phyloP scores from a whole-genome alignment of 2,888 invertebrate species.

The Antheraea yamamai region DNA sequence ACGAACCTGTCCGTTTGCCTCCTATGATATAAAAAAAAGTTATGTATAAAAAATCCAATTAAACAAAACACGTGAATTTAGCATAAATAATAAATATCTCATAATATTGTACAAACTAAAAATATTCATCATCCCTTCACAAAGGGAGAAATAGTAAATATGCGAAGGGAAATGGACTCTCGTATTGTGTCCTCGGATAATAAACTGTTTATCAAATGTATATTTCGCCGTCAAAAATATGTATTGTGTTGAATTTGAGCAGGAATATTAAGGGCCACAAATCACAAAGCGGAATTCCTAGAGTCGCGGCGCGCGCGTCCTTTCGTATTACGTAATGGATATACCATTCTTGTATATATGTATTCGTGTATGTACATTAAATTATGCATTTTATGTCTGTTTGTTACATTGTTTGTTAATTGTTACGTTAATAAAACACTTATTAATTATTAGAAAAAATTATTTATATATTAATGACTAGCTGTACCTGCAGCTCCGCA shows the following conservation, averaged over 20 bases:
- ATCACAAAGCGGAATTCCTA: conserved; percentile 84
- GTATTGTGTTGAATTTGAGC: conserved; percentile 24
- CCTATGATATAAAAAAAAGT: too few species aligned
- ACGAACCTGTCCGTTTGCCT: too few species aligned
- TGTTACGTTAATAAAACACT: too few species aligned
- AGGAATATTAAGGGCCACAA: conserved; percentile 68
- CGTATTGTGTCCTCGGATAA: conserved; percentile 10
- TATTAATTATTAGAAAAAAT: too few species aligned
- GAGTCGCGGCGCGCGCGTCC: conserved; percentile 29
- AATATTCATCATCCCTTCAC: conserved; percentile 1
- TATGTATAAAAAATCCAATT: not conserved
- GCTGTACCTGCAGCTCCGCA: too few species aligned
- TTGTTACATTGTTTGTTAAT: not conserved
- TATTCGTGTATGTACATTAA: not conserved
- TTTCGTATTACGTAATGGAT: conserved; percentile 12
- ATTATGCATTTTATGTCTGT: not conserved
- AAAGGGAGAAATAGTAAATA: not conserved
- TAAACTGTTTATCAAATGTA: conserved; percentile 17
- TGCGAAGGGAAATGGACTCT: not conserved
- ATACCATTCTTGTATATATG: not conserved
- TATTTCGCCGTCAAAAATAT: conserved; percentile 19
- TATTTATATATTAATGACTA: too few species aligned
- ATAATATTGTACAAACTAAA: conserved; percentile 3
- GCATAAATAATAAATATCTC: not conserved
- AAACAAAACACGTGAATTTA: not conserved